Percentiles rank a stretch among this genome's conserved stretches.
Conservation (phyloP, 35 echinoderm and acorn worm genomes). For the Heliocidaris tuberculata region DNA sequence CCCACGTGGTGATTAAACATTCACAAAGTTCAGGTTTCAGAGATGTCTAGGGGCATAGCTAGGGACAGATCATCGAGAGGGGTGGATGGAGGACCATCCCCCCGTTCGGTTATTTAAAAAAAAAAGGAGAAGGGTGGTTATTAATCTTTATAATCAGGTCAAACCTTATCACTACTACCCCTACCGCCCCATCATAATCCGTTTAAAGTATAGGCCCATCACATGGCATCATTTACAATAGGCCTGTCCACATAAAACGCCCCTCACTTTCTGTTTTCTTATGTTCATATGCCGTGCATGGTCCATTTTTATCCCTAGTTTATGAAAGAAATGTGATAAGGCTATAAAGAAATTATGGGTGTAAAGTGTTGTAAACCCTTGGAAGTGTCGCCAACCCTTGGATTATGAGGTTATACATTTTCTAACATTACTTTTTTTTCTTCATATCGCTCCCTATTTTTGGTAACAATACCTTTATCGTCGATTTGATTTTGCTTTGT, state of each 20-base stretch:
- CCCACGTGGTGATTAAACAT: background rate
- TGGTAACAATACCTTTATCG: background rate
- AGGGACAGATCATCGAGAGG: background rate
- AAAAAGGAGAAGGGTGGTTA: too few species aligned
- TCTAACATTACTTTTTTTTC: background rate
- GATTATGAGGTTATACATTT: background rate
- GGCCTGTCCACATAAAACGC: background rate
- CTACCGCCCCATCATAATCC: background rate
- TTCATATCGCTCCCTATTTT: background rate
- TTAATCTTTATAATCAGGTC: background rate
- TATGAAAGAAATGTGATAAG: background rate
- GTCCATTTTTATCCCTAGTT: background rate
- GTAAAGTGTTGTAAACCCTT: background rate
- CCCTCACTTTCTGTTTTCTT: background rate
- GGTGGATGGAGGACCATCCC: background rate
- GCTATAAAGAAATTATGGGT: background rate
- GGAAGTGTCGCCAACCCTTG: background rate
- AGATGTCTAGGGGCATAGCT: background rate
- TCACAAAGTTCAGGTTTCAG: background rate
- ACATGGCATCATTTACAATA: background rate
- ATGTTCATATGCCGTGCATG: background rate
- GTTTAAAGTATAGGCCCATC: background rate
- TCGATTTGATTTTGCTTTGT: background rate
- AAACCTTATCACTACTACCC: background rate
- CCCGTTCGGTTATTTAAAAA: background rate